A percentile compares a stretch with the other conserved stretches of the same genome.
Evolutionary conservation across 1,140 invertebrate species (phyloP).

Genomic region (Probaryconus sp.): DNA sequence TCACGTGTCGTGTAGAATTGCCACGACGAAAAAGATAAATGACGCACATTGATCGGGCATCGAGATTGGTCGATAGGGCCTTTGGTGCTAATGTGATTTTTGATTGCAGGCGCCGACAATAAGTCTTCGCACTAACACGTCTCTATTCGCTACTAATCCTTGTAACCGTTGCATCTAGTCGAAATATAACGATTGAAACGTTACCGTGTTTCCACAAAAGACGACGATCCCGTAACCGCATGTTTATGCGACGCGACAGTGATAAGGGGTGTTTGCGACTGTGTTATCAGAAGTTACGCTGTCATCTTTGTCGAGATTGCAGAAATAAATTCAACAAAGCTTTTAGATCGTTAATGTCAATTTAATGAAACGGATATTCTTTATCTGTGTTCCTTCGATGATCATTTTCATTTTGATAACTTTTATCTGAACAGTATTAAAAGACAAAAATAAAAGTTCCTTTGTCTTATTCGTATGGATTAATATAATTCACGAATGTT

Average conservation of each 20-base stretch:
- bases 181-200: slow-evolving; percentile 67
- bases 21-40: no score
- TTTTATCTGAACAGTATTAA: no score
- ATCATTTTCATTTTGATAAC: slow-evolving; percentile 9
- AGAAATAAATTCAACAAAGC: slow-evolving; percentile 6
- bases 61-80: slow-evolving; percentile 5
- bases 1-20: no score
- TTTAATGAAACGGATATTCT: no score
- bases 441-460: no score
- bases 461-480: no score
- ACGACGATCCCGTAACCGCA: slow-evolving; percentile 63
- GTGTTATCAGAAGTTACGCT: slow-evolving; percentile 5
- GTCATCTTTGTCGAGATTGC: slow-evolving; percentile 4
- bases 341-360: no score
- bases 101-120: slow-evolving; percentile 80
- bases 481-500: no score
- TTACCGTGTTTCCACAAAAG: slow-evolving; percentile 65
- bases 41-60: slow-evolving; percentile 16
- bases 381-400: neutral
- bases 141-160: slow-evolving; percentile 76
- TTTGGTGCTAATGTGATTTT: slow-evolving; percentile 76
- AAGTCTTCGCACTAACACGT: slow-evolving; percentile 77
- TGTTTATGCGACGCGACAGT: slow-evolving; percentile 49
- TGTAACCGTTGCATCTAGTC: slow-evolving; percentile 75
- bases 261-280: slow-evolving; percentile 62